phyloP scores from a whole-genome alignment of 2,797 vertebrate genomes.

The Gymnocypris eckloni region DNA sequence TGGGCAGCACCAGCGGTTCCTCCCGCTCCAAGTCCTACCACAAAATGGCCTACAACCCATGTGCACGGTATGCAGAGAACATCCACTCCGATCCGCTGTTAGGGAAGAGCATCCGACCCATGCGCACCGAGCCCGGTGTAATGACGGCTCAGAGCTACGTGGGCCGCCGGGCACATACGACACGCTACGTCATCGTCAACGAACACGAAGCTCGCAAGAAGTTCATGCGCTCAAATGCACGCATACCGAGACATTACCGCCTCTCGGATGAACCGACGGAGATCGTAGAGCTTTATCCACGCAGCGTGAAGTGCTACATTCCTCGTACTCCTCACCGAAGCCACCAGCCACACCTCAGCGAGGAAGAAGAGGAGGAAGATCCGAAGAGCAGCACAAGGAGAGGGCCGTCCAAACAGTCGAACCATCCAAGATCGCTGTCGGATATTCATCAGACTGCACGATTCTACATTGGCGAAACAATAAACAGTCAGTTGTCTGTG shows the following conservation, averaged over 20 bases:
- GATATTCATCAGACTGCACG: slow-evolving; percentile 80
- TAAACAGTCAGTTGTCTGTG: slow-evolving; percentile 69
- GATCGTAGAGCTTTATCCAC: slow-evolving; percentile 82
- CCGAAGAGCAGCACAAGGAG: slow-evolving; percentile 65
- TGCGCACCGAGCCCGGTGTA: slow-evolving; percentile 68
- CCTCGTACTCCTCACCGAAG: slow-evolving; percentile 67
- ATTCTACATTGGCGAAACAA: slow-evolving; percentile 81
- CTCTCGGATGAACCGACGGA: slow-evolving; percentile 77
- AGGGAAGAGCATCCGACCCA: slow-evolving; percentile 77
- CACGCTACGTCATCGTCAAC: slow-evolving; percentile 85
- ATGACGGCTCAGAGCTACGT: slow-evolving; percentile 71
- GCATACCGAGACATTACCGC: slow-evolving; percentile 82
- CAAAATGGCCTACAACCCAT: slow-evolving; percentile 71
- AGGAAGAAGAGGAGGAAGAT: slow-evolving; percentile 81
- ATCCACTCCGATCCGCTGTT: slow-evolving; percentile 85
- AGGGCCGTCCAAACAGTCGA: slow-evolving; percentile 35
- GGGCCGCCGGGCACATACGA: slow-evolving; percentile 72
- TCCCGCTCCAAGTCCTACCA: slow-evolving; percentile 79
- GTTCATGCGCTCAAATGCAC: slow-evolving; percentile 74
- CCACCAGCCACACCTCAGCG: slow-evolving; percentile 80
- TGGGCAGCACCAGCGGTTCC: slow-evolving; percentile 74
- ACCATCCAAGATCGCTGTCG: slow-evolving; percentile 78
- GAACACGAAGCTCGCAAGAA: slow-evolving; percentile 83
- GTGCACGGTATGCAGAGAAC: slow-evolving; percentile 71
- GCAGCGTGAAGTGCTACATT: slow-evolving; percentile 75